These are phyloP conservation scores for roundworm (Caenorhabditis elegans) DNA, from an alignment of 1,140 invertebrate species.

Conservation along the genomic window WBcel235 BX284602.5:9028001-9028500, in stretches of 20 bases:
- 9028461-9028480: no score
- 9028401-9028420: slow-evolving; percentile 18
- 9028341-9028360: not conserved
- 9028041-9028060: not conserved
- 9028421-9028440: not conserved
- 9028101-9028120: slow-evolving; percentile 14
- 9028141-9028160: not conserved
- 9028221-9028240: no score
- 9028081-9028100: slow-evolving; percentile 26
- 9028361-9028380: not conserved
- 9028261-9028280: not conserved
- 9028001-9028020: slow-evolving; percentile 35
- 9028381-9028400: not conserved
- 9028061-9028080: slow-evolving; percentile 13
- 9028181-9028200: slow-evolving; percentile 9
- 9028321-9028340: not conserved
- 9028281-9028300: slow-evolving; percentile 21
- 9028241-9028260: not conserved
- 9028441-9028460: not conserved
- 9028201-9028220: not conserved
- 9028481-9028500: not conserved
- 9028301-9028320: not conserved
- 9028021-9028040: slow-evolving; percentile 25
- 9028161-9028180: not conserved
- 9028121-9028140: not conserved